Base-by-base conservation (phyloP, 2,888 invertebrate genomes). In the Podotricha telesiphe region DNA sequence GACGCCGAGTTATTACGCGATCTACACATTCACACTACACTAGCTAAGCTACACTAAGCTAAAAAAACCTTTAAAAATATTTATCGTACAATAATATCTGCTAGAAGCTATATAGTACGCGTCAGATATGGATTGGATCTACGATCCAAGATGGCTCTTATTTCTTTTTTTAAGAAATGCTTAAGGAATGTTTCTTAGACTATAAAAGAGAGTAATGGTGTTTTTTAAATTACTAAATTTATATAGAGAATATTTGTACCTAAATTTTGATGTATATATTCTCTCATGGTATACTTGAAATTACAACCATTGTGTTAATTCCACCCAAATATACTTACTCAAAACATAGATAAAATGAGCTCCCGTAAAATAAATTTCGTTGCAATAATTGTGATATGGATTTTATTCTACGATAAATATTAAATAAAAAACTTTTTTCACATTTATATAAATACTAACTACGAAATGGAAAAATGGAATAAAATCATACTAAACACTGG, bases 1-100 rank as follows among this genome's bases (percentile, higher is more conserved):
- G 95, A 95, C 72, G 95, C 94, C 59, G 94, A 95, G 84, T 95
- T 94, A 82, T 93, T 93, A 64, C 93, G 87, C 68, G 93, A 93
- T 86, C 93, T 93, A 88, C 40, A 71, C 75, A 87, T 55, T 70
- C 74, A 79, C 76, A 80, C 74, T 78, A 77, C 69, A 79, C 42
- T 61, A 62, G 34, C 65, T 40, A 62, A 56, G 42, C 66, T 22
- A 28, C 47, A 59, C 42, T 64, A 64, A 10, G 6, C 45, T 62
- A 48, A 19, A 62, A 47, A 13, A 17, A 5, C 34, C 10, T 17
- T 22, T 19, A 28, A 20, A 11, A 45, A 42, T 61, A 22, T 22
- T 17, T 17, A 47, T 34, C 20, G 28, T 48, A 34, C 28, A 56
- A 19, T 34, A n/a, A 56, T 17, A 28, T 28, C 2, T 28, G 28